Conservation (phyloP, 2,888 invertebrate genomes). For the Ochlodes sylvanus region DNA sequence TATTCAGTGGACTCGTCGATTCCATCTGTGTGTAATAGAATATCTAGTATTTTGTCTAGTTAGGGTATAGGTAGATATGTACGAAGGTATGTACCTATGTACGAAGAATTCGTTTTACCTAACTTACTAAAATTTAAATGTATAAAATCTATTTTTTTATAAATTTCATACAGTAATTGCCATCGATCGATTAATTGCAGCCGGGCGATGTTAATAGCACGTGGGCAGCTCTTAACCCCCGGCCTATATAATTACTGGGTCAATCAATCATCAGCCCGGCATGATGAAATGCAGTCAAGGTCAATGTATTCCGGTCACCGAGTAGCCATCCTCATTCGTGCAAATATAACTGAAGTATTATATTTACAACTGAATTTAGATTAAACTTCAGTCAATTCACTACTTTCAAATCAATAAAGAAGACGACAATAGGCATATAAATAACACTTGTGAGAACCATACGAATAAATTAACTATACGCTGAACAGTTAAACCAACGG, state of each 20-base stretch:
- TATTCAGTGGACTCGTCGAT: conserved; percentile 5
- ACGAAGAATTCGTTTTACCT: too few species aligned
- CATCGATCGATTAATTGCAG: not conserved
- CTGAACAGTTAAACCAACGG: too few species aligned
- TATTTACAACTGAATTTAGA: too few species aligned
- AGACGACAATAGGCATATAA: too few species aligned
- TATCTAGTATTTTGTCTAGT: not conserved
- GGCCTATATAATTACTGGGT: conserved; percentile 34
- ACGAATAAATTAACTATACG: too few species aligned
- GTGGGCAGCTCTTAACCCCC: conserved; percentile 8
- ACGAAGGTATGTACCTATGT: too few species aligned
- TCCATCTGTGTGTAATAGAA: conserved; percentile 18
- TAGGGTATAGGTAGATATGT: too few species aligned
- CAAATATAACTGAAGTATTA: not conserved
- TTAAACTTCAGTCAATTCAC: too few species aligned
- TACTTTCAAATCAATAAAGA: too few species aligned
- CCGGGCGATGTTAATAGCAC: not conserved
- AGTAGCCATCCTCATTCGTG: not conserved
- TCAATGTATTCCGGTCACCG: not conserved
- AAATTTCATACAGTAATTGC: not conserved
- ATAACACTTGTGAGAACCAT: too few species aligned
- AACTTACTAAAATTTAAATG: too few species aligned
- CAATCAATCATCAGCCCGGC: conserved; percentile 21
- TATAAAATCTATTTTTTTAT: too few species aligned
- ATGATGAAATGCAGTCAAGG: conserved; percentile 23